phyloP scores from a whole-genome alignment of 2,888 invertebrate genomes.

The Hirtodrosophila histrioides region DNA sequence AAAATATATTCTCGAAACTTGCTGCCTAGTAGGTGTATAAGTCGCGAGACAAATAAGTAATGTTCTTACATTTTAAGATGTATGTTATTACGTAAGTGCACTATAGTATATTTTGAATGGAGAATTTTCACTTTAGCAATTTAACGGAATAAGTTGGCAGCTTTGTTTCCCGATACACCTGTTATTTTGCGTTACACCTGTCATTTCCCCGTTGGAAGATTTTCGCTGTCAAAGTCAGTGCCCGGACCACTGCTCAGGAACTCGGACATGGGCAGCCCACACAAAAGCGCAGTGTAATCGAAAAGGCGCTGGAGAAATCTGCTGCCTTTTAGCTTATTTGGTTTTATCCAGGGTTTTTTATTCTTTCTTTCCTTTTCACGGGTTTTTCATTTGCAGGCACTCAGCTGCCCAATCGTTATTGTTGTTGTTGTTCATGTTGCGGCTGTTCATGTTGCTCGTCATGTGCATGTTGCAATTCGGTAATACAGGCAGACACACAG shows the following conservation, averaged over 20 bases:
- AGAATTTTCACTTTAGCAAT: too few species aligned
- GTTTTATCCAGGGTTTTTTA: conserved; percentile 6
- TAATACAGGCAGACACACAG: too few species aligned
- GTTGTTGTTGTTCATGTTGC: conserved; percentile 10
- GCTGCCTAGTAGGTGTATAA: too few species aligned
- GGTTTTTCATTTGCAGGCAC: conserved; percentile 24
- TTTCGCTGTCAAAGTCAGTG: conserved; percentile 29
- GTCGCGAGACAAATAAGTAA: too few species aligned
- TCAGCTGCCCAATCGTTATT: conserved; percentile 18
- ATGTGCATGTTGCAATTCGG: conserved; percentile 36
- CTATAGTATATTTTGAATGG: too few species aligned
- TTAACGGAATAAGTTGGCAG: conserved; percentile 11
- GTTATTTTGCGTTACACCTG: conserved; percentile 14
- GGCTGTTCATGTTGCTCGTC: conserved; percentile 15
- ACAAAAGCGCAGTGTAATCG: conserved; percentile 20
- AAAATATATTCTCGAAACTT: too few species aligned
- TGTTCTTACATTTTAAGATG: too few species aligned
- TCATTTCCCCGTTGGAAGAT: conserved; percentile 5
- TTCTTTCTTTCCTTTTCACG: conserved; percentile 7
- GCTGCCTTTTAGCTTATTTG: conserved; percentile 17
- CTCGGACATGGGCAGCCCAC: conserved; percentile 15
- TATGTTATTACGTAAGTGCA: too few species aligned
- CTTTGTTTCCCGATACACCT: neutral
- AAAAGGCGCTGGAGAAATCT: neutral
- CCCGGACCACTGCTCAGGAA: neutral